These are phyloP conservation scores for Phalera bucephala DNA, from an alignment of 2,888 invertebrate species.

Conservation along the genomic window DNA sequence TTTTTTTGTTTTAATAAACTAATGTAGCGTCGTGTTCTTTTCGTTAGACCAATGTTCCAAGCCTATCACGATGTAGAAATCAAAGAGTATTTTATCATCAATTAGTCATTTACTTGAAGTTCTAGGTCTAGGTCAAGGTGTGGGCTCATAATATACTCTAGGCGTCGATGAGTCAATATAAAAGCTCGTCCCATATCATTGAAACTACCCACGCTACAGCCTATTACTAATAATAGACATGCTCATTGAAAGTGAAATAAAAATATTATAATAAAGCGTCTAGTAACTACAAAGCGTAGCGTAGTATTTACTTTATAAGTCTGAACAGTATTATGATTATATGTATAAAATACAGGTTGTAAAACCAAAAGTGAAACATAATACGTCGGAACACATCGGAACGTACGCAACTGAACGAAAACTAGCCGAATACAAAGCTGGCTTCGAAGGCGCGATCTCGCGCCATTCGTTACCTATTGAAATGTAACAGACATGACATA, in stretches of 20 bases:
- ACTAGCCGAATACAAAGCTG: neutral
- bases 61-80: too few relatives aligned
- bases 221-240: neutral
- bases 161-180: constrained; percentile 29
- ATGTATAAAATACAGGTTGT: neutral
- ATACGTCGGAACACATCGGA: neutral
- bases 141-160: constrained; percentile 17
- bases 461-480: constrained; percentile 26
- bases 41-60: too few relatives aligned
- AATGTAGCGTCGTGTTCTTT: too few relatives aligned
- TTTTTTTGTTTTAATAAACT: too few relatives aligned
- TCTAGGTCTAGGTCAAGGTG: constrained; percentile 23
- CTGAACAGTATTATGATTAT: neutral
- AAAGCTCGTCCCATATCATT: constrained; percentile 18
- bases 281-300: too few relatives aligned
- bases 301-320: too few relatives aligned
- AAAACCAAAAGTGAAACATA: neutral
- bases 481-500: constrained; percentile 31
- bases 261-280: too few relatives aligned
- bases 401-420: neutral
- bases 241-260: neutral
- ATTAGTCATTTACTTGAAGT: neutral
- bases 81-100: too few relatives aligned
- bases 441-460: neutral
- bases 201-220: constrained; percentile 9